Percentiles rank a stretch among this genome's conserved stretches.
These are phyloP conservation scores for Cnemophilus loriae DNA, from an alignment of 2,113 vertebrate species.

Conservation along the genomic window DNA sequence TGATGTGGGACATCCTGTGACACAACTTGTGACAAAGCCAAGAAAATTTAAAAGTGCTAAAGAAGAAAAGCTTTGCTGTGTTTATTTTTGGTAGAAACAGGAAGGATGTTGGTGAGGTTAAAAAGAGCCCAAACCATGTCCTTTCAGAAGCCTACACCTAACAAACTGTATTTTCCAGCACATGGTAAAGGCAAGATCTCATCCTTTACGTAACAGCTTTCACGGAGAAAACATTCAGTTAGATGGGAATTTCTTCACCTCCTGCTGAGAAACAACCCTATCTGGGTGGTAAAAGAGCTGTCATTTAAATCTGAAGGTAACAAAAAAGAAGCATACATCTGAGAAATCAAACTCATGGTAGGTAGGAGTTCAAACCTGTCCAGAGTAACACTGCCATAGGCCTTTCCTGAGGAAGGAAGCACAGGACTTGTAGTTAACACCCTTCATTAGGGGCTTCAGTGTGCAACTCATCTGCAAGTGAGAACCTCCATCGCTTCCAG, in stretches of 20 bases:
- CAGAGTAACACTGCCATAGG: background rate
- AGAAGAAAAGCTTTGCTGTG: background rate
- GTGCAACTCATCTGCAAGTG: background rate
- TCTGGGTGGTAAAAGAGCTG: background rate
- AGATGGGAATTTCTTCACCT: background rate
- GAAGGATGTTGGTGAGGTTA: conserved; percentile 22
- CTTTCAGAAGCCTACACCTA: background rate
- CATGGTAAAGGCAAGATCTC: background rate
- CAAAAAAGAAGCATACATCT: background rate
- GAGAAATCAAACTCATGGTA: background rate
- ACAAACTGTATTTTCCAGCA: background rate
- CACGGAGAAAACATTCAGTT: background rate
- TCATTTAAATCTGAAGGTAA: background rate
- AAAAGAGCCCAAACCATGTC: background rate
- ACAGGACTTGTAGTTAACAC: background rate
- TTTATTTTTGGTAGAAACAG: conserved; percentile 29
- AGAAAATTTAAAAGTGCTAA: background rate
- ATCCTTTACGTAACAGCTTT: background rate
- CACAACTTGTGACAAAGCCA: background rate
- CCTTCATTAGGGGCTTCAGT: background rate
- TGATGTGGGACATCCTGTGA: conserved; percentile 34
- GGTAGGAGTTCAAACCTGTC: background rate
- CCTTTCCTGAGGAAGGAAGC: background rate
- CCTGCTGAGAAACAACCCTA: background rate
- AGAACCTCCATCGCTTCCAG: background rate